Evolutionary conservation across 2,888 invertebrate species (phyloP), one percentile per base, ranked within the genome.

Genomic region (Drosophila cognata): DNA sequence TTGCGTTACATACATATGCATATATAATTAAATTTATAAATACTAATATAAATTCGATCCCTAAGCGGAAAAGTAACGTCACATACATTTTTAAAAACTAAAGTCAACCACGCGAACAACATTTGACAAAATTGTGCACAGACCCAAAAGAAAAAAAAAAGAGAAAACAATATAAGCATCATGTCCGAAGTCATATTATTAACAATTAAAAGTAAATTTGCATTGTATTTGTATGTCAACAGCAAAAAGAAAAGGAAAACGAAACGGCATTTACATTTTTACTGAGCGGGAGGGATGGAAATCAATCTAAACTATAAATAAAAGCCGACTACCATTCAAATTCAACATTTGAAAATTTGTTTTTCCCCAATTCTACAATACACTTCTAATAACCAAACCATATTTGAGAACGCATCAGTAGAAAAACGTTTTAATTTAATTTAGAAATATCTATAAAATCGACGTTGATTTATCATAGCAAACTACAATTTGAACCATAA

Each of bases 201-300:
- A 68, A 68, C 52, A 41, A 77, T 83, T 80, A 90, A 81, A 87
- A 89, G 77, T 89, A 91, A 88, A 84, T 83, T 88, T 82, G 79
- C 83, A 78, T 71, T 90, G 82, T 89, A 91, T 88, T 89, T 91
- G 87, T 91, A 91, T 91, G 91, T 89, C 71, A 85, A 82, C 79
- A 91, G 85, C 84, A 91, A 86, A 82, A 89, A 87, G 85, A 89
- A 87, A 84, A 81, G 88, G 78, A 88, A 90, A 89, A 82, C 64
- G 31, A 81, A 77, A 38, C 41, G 41, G 18, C 46, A 46, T 61
- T 53, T 29, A 50, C 11, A 28, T 58, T 56, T 68, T 75, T 60
- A 67, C 18, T 71, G 31, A 74, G 18, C 13, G 25, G 29, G 55
- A 41, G 8, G 16, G 18, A 16, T 25, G 18, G 13, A 28, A 48